These are phyloP conservation scores for Eulacestoma nigropectus DNA, from an alignment of 2,113 vertebrate species.

Conservation along the genomic window DNA sequence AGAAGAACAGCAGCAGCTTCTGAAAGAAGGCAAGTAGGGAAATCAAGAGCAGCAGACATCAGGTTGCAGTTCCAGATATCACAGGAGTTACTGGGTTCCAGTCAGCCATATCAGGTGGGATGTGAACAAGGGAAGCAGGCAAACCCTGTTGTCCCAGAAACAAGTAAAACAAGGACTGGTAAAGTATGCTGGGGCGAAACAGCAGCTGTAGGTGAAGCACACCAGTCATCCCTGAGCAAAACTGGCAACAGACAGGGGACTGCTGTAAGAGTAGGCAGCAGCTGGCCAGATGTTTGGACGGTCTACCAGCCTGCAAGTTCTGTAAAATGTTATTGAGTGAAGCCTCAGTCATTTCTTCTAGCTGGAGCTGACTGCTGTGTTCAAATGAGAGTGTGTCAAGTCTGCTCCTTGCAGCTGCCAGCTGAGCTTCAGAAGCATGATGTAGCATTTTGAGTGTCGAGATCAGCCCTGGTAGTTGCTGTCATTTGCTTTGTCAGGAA, in stretches of 20 bases:
- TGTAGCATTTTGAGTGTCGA: not conserved
- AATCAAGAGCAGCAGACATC: not conserved
- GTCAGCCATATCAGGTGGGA: not conserved
- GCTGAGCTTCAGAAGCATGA: not conserved
- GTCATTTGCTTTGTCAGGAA: not conserved
- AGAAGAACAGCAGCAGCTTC: not conserved
- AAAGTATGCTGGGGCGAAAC: not conserved
- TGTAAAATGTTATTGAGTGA: not conserved
- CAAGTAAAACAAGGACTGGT: not conserved
- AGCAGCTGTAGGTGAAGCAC: not conserved
- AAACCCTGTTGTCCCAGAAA: not conserved
- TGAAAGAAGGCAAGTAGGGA: not conserved
- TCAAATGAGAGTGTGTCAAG: not conserved
- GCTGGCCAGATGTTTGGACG: not conserved
- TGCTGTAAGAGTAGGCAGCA: not conserved
- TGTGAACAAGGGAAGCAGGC: not conserved
- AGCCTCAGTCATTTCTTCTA: not conserved
- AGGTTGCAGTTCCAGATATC: not conserved
- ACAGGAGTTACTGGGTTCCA: not conserved
- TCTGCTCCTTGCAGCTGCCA: not conserved
- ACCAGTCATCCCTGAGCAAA: not conserved
- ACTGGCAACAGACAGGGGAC: not conserved
- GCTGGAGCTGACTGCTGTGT: not conserved
- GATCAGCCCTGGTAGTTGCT: not conserved
- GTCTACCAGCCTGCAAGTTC: not conserved